Evolutionary conservation across 2,888 invertebrate genomes (phyloP), one percentile per base, ranked within the genome.

Genomic region (Arenicola marina): DNA sequence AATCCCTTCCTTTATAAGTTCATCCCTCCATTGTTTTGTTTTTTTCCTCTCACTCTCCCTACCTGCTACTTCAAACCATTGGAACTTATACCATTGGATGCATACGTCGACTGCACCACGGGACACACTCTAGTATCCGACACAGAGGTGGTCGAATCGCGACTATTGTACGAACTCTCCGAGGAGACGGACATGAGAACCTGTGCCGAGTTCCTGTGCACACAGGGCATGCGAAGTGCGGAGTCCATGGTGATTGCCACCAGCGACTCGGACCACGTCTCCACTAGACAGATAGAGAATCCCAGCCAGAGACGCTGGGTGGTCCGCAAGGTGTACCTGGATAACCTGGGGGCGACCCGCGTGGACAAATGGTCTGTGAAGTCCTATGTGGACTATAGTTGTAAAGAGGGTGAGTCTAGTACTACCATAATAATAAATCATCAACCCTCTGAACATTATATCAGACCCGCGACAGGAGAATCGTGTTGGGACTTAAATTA

Each of bases 281-380:
- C 58, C 1, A 48, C 31, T 1, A 26, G 51, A 18, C 34, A 11
- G 1, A 33, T 62, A 32, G 48, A 58, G 38, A 32, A 28, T 11
- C 51, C 57, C 43, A n/a, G 26, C 15, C 57, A 51, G 43, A 24
- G 62, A 24, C 38, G 57, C n/a, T 62, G 62, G 62, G 51, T 62
- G 18, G 62, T 62, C n/a, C 21, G 46, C 38, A 62, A 38, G 34
- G 34, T 48, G 18, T 62, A 34, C 51, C 45, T 62, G 24, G 44
- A 58, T 43, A 21, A 58, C 4, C 24, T 26, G 2, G 62, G 62
- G 21, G 29, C 21, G 29, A 31, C 51, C 29, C 31, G 46, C 1
- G 51, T 62, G 18, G 62, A 62, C 15, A 2, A 58, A 18, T 62
- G 62, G 62, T 21, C 57, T n/a, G 44, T 62, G 4, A 43, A 51